Evolutionary conservation across 2,797 vertebrate species (phyloP), one percentile per base, ranked within the genome.

Genomic region (Macropodus opercularis): DNA sequence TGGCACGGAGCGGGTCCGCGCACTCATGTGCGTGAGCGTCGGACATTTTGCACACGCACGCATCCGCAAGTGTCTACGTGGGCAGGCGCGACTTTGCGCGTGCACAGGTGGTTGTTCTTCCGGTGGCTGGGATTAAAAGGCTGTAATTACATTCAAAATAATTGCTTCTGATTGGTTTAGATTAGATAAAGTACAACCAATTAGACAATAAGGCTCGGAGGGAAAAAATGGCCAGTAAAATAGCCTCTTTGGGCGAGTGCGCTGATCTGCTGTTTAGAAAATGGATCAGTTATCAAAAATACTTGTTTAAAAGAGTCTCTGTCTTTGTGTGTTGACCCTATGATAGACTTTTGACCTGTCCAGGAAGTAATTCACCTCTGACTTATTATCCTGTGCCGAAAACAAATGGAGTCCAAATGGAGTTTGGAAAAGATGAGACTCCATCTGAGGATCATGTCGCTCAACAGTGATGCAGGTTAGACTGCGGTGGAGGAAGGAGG

Each of bases 101-200:
- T 34, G 32, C 15, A 34, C 32, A 34, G 15, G 4, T 22, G 21
- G 4, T 17, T 35, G 38, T 36, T 59, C 51, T 73, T 44, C 58
- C 15, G 32, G 65, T 12, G 21, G 43, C 35, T 17, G 24, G 19
- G 55, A 74, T 72, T 73, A 50, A 86, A 75, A 75, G 40, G 52
- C 54, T 56, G 55, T 79, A 77, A 83, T 85, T 82, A 63, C 57
- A 67, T 68, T 69, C 5, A 39, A 60, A 69, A 67, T 78, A 77
- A 81, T 86, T 71, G 54, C 32, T 74, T 72, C 48, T 58, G 15
- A 81, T 85, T 72, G 53, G 55, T 55, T 63, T 44, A 43, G 36
- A 81, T 81, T 44, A 81, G 43, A 79, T 74, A 8, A 72, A 78
- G 84, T 72, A 41, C 36, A 69, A 44, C 27, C 60, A 75, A 77